These are phyloP conservation scores for Monoplex corrugatus DNA, from an alignment of 2,888 invertebrate genomes.

Conservation along the genomic window DNA sequence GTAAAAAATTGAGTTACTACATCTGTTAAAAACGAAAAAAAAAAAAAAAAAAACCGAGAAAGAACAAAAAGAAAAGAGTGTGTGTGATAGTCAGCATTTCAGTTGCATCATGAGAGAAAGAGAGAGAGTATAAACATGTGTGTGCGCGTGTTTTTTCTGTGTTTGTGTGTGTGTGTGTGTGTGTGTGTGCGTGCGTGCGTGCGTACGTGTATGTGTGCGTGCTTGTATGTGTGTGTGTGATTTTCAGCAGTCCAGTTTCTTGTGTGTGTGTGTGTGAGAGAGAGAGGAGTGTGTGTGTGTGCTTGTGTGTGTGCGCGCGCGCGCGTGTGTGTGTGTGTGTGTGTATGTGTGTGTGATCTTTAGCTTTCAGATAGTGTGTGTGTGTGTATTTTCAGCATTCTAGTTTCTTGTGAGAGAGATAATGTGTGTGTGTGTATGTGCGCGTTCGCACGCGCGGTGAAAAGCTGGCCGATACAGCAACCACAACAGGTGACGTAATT, in stretches of 20 bases:
- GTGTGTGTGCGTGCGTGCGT: neutral
- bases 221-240: neutral
- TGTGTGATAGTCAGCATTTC: no score
- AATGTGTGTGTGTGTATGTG: neutral
- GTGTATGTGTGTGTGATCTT: neutral
- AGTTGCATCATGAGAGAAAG: no score
- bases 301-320: neutral
- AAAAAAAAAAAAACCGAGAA: no score
- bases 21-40: no score
- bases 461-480: no score
- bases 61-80: no score
- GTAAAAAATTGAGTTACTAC: no score
- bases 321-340: constrained; percentile 17
- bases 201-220: neutral
- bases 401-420: neutral
- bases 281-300: neutral
- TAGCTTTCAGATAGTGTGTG: neutral
- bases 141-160: neutral
- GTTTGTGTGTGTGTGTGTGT: constrained; percentile 21
- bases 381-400: neutral
- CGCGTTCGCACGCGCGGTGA: neutral
- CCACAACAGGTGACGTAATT: no score
- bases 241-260: neutral
- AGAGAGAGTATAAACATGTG: neutral
- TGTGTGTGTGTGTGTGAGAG: neutral